Evolutionary conservation across 2,888 invertebrate genomes (phyloP).

Genomic region (Trissoscelio sp.): DNA sequence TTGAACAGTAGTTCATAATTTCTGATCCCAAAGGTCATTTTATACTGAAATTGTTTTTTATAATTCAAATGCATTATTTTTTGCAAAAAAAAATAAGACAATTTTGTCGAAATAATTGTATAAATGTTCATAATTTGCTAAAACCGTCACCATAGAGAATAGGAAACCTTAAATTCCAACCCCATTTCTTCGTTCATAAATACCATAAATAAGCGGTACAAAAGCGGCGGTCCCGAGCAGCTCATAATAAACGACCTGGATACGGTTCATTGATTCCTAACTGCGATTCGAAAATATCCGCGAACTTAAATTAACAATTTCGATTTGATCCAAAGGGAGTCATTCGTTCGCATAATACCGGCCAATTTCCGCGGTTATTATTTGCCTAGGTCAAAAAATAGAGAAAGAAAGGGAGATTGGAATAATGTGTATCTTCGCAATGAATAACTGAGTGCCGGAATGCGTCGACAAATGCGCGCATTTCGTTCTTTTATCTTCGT

Average conservation of each 20-base stretch:
- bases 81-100: too few relatives aligned
- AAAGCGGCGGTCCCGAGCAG: not conserved
- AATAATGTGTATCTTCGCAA: constrained; percentile 58
- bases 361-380: constrained; percentile 38
- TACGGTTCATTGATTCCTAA: constrained; percentile 17
- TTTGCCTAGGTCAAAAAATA: not conserved
- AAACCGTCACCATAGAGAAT: too few relatives aligned
- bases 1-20: too few relatives aligned
- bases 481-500: constrained; percentile 55
- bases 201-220: constrained; percentile 1
- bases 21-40: too few relatives aligned
- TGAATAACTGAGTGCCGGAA: constrained; percentile 58
- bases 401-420: constrained; percentile 9
- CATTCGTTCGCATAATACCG: constrained; percentile 9
- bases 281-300: constrained; percentile 21
- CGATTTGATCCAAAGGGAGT: constrained; percentile 19
- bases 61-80: too few relatives aligned
- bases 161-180: not conserved
- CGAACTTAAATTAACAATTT: constrained; percentile 45
- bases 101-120: too few relatives aligned
- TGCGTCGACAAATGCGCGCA: constrained; percentile 46
- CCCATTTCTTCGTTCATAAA: not conserved
- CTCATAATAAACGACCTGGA: constrained; percentile 16
- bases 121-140: too few relatives aligned
- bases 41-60: too few relatives aligned